Evolutionary conservation across 2,888 invertebrate species (phyloP).

Genomic region (Drosophila subsilvestris): DNA sequence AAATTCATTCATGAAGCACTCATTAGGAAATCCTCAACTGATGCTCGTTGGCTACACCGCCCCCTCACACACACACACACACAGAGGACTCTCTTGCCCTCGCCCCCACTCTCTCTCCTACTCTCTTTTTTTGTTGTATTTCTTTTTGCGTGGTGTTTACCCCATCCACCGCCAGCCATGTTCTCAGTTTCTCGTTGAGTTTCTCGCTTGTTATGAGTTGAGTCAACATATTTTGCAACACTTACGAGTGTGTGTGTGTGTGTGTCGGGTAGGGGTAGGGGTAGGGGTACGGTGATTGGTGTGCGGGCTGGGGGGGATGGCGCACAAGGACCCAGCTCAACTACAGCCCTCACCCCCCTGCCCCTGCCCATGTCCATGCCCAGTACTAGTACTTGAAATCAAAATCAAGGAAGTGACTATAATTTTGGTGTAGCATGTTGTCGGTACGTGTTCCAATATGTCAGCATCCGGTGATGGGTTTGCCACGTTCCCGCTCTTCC

Average conservation of each 20-base stretch:
- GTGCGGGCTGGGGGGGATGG: neutral
- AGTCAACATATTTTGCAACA: conserved; percentile 82
- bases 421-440: conserved; percentile 83
- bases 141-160: conserved; percentile 12
- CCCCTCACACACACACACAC: conserved; percentile 5
- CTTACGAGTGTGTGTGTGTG: conserved; percentile 59
- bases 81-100: conserved; percentile 6
- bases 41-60: conserved; percentile 27
- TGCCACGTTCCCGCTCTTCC: conserved; percentile 60
- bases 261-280: neutral
- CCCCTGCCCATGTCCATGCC: conserved; percentile 6
- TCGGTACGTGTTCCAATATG: conserved; percentile 82
- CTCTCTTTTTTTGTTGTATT: neutral
- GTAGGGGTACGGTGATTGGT: neutral
- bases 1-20: conserved; percentile 83
- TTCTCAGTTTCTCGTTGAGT: conserved; percentile 42
- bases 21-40: conserved; percentile 80
- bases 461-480: conserved; percentile 80
- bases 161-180: conserved; percentile 12
- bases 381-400: conserved; percentile 76
- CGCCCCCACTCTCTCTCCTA: neutral
- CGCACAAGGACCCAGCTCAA: conserved; percentile 33
- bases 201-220: conserved; percentile 76
- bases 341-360: conserved; percentile 5
- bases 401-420: conserved; percentile 82